These are phyloP conservation scores for Drosophila kokeensis DNA, from an alignment of 2,888 invertebrate genomes.

Conservation along the genomic window DNA sequence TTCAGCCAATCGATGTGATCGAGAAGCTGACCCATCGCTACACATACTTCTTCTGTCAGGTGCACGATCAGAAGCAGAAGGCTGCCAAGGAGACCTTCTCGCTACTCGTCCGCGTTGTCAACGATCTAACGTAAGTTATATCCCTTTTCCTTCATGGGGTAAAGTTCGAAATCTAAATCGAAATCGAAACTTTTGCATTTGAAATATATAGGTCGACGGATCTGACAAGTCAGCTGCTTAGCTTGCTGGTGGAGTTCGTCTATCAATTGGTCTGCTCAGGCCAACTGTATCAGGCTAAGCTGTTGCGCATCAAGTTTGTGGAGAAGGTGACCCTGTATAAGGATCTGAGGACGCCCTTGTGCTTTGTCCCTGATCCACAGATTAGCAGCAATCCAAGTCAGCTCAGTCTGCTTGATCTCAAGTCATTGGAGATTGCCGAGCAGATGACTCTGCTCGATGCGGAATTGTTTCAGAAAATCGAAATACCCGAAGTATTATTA, in stretches of 20 bases:
- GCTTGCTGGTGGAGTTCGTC: constrained; percentile 95
- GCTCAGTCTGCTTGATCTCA: constrained; percentile 94
- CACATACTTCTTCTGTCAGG: constrained; percentile 89
- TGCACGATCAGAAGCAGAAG: constrained; percentile 89
- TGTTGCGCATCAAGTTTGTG: constrained; percentile 94
- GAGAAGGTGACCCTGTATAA: constrained; percentile 88
- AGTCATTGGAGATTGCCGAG: constrained; percentile 97
- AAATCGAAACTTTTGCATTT: background rate
- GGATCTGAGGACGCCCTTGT: constrained; percentile 81
- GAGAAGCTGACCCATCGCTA: constrained; percentile 91
- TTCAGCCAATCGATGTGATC: constrained; percentile 93
- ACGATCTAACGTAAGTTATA: constrained; percentile 95
- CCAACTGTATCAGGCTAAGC: constrained; percentile 95
- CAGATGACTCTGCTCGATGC: constrained; percentile 99
- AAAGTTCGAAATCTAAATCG: background rate
- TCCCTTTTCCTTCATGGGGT: background rate
- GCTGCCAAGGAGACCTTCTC: constrained; percentile 95
- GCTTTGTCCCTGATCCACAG: constrained; percentile 65
- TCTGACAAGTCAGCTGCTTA: constrained; percentile 91
- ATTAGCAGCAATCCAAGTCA: constrained; percentile 85
- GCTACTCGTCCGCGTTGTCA: constrained; percentile 96
- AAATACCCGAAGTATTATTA: constrained; percentile 97
- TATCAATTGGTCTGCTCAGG: constrained; percentile 96
- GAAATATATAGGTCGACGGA: constrained; percentile 90
- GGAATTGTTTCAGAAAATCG: constrained; percentile 97